Conservation (phyloP, 2,113 vertebrate genomes). For the Miniopterus natalensis region DNA sequence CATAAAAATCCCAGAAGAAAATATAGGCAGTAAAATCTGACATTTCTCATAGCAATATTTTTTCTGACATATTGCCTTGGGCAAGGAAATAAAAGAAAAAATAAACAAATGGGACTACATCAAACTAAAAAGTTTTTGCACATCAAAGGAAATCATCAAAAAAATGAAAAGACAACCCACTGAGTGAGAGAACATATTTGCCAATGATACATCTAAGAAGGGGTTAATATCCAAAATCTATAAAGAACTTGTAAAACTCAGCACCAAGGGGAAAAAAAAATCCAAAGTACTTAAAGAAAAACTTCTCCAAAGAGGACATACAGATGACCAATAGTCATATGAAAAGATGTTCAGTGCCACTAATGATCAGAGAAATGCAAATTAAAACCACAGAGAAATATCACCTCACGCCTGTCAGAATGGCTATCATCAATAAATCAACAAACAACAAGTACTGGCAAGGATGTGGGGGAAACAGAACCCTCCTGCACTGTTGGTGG, state of each 20-base stretch:
- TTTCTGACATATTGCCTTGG: too few relatives aligned
- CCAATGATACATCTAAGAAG: background rate
- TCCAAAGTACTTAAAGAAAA: background rate
- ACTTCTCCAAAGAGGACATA: background rate
- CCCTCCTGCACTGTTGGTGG: background rate
- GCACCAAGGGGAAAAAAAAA: background rate
- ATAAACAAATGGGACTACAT: too few relatives aligned
- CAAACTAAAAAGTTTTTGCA: too few relatives aligned
- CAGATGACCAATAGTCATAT: background rate
- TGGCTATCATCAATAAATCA: background rate
- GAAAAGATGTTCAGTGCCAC: background rate
- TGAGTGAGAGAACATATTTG: background rate
- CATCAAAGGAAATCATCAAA: too few relatives aligned
- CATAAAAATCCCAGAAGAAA: background rate
- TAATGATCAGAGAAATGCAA: background rate
- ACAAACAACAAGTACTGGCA: background rate
- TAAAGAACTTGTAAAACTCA: background rate
- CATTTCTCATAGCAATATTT: too few relatives aligned
- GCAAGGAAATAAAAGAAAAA: too few relatives aligned
- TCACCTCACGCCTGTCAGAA: background rate
- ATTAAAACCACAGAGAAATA: background rate
- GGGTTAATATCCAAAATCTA: background rate
- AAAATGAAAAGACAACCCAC: background rate
- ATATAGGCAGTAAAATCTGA: background rate
- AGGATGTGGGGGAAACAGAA: background rate